These are phyloP conservation scores for Heliconius melpomene DNA, from an alignment of 1,140 invertebrate species.

Conservation along the genomic window DNA sequence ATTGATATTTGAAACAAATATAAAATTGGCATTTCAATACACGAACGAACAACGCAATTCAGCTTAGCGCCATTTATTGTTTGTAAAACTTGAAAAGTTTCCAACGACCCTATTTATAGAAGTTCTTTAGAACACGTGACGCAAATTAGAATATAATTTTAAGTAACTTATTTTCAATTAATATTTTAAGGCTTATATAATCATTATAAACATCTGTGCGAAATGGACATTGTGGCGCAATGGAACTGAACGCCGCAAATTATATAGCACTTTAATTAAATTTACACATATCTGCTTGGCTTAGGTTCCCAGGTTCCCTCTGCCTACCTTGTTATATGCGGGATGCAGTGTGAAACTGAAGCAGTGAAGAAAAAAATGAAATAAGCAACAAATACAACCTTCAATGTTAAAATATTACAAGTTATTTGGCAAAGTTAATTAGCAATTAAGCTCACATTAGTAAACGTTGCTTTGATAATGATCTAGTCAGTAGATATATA, in stretches of 20 bases:
- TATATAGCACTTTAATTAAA: no score
- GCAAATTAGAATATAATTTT: slow-evolving; percentile 5
- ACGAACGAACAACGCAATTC: not conserved
- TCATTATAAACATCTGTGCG: not conserved
- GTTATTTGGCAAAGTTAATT: not conserved
- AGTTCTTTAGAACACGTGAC: not conserved
- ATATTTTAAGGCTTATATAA: not conserved
- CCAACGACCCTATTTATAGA: slow-evolving; percentile 8
- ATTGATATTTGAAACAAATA: not conserved
- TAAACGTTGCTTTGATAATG: not conserved
- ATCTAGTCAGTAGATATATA: not conserved
- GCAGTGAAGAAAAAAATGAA: no score
- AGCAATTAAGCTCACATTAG: not conserved
- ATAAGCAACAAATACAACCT: no score
- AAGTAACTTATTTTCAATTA: not conserved
- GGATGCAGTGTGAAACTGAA: no score
- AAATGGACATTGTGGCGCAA: not conserved
- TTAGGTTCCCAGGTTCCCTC: no score
- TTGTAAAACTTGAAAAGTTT: slow-evolving; percentile 11
- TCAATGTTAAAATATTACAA: no score
- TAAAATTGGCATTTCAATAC: slow-evolving; percentile 1
- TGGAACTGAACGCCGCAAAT: no score
- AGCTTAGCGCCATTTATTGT: slow-evolving; percentile 10
- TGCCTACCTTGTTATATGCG: no score
- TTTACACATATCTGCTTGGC: no score